A percentile compares a stretch with the other conserved stretches of the same genome.
Evolutionary conservation across 2,888 invertebrate genomes (phyloP).

Genomic region (Pammene aurita): DNA sequence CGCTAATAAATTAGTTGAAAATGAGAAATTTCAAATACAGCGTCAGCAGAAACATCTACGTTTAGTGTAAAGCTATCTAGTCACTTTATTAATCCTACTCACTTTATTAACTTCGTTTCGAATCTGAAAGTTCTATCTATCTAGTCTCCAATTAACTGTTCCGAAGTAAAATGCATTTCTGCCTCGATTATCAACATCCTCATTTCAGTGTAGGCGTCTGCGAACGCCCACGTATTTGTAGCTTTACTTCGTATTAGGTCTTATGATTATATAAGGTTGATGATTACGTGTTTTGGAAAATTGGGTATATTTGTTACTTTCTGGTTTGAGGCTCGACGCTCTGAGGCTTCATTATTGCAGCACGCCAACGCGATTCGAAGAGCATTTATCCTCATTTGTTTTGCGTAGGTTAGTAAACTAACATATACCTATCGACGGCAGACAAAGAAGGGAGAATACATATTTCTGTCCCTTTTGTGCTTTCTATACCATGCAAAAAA

Average conservation of each 20-base stretch:
- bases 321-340: not conserved
- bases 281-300: not conserved
- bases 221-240: constrained; percentile 22
- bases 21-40: no score
- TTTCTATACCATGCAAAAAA: not conserved
- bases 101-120: no score
- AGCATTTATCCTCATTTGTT: constrained; percentile 22
- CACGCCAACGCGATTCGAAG: constrained; percentile 14
- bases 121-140: not conserved
- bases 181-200: constrained; percentile 14
- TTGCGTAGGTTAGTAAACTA: not conserved
- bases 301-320: constrained; percentile 8
- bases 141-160: not conserved
- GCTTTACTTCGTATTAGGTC: not conserved
- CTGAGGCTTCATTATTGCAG: constrained; percentile 14
- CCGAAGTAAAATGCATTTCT: constrained; percentile 23
- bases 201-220: constrained; percentile 20
- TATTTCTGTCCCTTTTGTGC: not conserved
- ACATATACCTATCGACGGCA: not conserved
- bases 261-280: constrained; percentile 3
- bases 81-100: no score
- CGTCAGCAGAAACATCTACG: no score
- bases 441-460: not conserved
- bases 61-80: no score
- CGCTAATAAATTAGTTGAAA: no score